Percentiles rank a stretch among this genome's conserved stretches.
Evolutionary conservation across 2,113 vertebrate genomes (phyloP).

Genomic region (Etheostoma cragini): DNA sequence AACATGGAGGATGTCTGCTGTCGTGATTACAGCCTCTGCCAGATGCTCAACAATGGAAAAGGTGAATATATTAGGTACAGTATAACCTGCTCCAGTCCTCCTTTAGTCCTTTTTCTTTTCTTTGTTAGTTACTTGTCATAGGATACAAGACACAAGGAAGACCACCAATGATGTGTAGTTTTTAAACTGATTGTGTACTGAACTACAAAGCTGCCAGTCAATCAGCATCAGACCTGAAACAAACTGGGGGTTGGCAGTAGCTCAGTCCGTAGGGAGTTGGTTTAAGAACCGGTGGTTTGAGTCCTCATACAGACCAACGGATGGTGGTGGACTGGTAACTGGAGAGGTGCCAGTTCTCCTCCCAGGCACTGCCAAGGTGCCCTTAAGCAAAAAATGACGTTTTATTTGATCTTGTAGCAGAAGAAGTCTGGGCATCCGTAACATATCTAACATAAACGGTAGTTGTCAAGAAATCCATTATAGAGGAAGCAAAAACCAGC

Average conservation of each 20-base stretch:
- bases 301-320: too few relatives aligned
- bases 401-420: not conserved
- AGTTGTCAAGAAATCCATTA: not conserved
- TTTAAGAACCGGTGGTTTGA: too few relatives aligned
- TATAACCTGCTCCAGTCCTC: not conserved
- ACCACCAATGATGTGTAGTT: not conserved
- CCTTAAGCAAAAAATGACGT: too few relatives aligned
- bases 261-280: too few relatives aligned
- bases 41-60: slow-evolving; percentile 84
- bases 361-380: too few relatives aligned
- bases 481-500: not conserved
- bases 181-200: not conserved
- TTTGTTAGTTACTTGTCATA: not conserved
- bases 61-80: slow-evolving; percentile 76
- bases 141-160: not conserved
- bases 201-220: not conserved
- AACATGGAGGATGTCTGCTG: slow-evolving; percentile 80
- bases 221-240: not conserved
- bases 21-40: slow-evolving; percentile 85
- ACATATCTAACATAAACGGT: not conserved
- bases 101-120: not conserved
- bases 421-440: not conserved
- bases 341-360: too few relatives aligned
- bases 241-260: too few relatives aligned
- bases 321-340: too few relatives aligned